phyloP scores from a whole-genome alignment of 2,888 invertebrate genomes.

The Pachliopta kotzebuea region DNA sequence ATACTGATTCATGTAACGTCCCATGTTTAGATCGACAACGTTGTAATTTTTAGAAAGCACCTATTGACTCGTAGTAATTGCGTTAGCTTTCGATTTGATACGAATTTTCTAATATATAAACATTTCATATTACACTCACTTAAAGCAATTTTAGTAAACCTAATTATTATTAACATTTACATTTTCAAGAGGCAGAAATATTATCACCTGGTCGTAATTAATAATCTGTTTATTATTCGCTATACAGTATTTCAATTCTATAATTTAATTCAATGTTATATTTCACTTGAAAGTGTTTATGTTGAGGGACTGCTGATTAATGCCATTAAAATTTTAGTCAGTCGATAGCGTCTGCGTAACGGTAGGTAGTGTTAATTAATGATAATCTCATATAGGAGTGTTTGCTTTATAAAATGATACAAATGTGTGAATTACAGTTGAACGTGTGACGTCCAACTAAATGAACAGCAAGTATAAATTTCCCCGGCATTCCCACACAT shows the following conservation, averaged over 20 bases:
- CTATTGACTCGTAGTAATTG: conserved; percentile 60
- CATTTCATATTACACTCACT: neutral
- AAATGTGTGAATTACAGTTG: conserved; percentile 71
- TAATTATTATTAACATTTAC: neutral
- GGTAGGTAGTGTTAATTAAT: conserved; percentile 55
- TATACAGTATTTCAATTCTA: neutral
- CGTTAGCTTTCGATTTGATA: conserved; percentile 74
- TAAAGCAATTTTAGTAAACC: neutral
- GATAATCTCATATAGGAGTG: conserved; percentile 59
- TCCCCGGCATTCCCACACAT: conserved; percentile 75
- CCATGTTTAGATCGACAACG: conserved; percentile 43
- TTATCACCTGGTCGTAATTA: neutral
- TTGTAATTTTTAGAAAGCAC: conserved; percentile 73
- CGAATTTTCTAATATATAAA: conserved; percentile 45
- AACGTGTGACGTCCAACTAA: conserved; percentile 53
- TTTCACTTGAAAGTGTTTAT: conserved; percentile 1
- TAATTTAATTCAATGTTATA: neutral
- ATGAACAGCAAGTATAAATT: conserved; percentile 75
- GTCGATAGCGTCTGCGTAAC: conserved; percentile 41
- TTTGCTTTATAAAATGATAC: conserved; percentile 69
- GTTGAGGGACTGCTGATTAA: conserved; percentile 12
- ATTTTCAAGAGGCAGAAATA: neutral
- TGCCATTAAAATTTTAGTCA: conserved; percentile 29
- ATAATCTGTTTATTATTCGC: neutral
- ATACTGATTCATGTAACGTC: conserved; percentile 43